Percentiles rank a stretch among this genome's conserved stretches.
Conservation (phyloP, 2,797 vertebrate genomes). For the Orestias chungarensis region DNA sequence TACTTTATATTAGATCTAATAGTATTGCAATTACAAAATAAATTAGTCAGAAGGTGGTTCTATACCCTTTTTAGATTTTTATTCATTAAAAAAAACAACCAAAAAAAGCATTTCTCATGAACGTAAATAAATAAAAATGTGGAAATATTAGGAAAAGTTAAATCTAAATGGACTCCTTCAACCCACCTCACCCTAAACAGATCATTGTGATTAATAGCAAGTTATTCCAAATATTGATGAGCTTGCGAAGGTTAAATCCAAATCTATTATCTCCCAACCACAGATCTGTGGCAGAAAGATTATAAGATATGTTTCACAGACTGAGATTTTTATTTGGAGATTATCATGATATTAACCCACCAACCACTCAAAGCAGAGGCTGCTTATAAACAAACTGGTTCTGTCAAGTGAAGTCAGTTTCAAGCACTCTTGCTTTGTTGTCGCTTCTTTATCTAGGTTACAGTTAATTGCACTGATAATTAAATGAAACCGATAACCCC, state of each 20-base stretch:
- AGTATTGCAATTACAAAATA: not conserved
- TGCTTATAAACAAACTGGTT: slow-evolving; percentile 6
- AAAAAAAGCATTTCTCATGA: too few species aligned
- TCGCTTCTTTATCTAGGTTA: slow-evolving; percentile 60
- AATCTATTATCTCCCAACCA: slow-evolving; percentile 36
- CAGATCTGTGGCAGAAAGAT: slow-evolving; percentile 37
- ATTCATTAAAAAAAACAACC: too few species aligned
- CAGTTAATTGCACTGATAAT: slow-evolving; percentile 50
- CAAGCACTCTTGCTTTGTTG: slow-evolving; percentile 23
- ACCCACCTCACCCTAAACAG: not conserved
- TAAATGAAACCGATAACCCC: slow-evolving; percentile 35
- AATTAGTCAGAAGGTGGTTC: too few species aligned
- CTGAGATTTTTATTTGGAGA: slow-evolving; percentile 37
- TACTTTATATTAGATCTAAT: not conserved
- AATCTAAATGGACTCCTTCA: slow-evolving; percentile 11
- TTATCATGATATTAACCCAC: slow-evolving; percentile 25
- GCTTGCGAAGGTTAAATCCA: slow-evolving; percentile 25
- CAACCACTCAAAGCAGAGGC: slow-evolving; percentile 12
- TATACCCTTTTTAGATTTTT: too few species aligned
- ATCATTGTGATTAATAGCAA: not conserved
- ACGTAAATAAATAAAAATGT: too few species aligned
- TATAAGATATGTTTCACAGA: slow-evolving; percentile 35
- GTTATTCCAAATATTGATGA: slow-evolving; percentile 16
- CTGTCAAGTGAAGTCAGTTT: slow-evolving; percentile 11
- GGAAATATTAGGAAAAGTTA: slow-evolving; percentile 3